phyloP scores from a whole-genome alignment of 1,140 invertebrate genomes.

The Trichoplusia ni region DNA sequence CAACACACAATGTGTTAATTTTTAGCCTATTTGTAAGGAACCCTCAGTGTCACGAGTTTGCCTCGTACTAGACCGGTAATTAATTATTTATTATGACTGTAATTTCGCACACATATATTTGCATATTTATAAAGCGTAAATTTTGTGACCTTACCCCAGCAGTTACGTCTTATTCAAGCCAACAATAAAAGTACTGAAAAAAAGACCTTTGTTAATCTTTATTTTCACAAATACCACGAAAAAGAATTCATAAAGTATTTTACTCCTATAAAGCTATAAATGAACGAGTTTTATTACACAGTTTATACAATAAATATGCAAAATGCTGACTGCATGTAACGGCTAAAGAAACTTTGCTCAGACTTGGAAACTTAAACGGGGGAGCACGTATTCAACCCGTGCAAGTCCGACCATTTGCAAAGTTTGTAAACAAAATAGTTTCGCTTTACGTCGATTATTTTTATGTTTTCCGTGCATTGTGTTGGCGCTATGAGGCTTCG shows the following conservation, averaged over 20 bases:
- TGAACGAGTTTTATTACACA: slow-evolving; percentile 12
- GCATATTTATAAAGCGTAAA: too few relatives aligned
- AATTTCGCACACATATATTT: too few relatives aligned
- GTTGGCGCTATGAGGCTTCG: not conserved
- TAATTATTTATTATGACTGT: too few relatives aligned
- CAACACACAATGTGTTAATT: too few relatives aligned
- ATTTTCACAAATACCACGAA: too few relatives aligned
- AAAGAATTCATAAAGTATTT: not conserved
- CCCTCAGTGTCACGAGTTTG: too few relatives aligned
- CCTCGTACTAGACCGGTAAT: too few relatives aligned
- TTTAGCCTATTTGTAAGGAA: too few relatives aligned
- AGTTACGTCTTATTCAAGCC: too few relatives aligned
- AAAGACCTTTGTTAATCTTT: too few relatives aligned
- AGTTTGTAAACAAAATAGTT: not conserved
- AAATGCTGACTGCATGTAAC: slow-evolving; percentile 18
- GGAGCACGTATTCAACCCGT: not conserved
- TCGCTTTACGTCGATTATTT: not conserved
- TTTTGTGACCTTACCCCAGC: too few relatives aligned
- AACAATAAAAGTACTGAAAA: too few relatives aligned
- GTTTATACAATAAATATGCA: slow-evolving; percentile 9
- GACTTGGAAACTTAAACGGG: not conserved
- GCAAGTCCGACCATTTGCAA: slow-evolving; percentile 7
- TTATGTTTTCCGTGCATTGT: not conserved
- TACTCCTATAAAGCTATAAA: not conserved
- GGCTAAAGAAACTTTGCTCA: slow-evolving; percentile 5